Evolutionary conservation across 2,113 vertebrate species (phyloP).

Genomic region (Microcebus murinus): DNA sequence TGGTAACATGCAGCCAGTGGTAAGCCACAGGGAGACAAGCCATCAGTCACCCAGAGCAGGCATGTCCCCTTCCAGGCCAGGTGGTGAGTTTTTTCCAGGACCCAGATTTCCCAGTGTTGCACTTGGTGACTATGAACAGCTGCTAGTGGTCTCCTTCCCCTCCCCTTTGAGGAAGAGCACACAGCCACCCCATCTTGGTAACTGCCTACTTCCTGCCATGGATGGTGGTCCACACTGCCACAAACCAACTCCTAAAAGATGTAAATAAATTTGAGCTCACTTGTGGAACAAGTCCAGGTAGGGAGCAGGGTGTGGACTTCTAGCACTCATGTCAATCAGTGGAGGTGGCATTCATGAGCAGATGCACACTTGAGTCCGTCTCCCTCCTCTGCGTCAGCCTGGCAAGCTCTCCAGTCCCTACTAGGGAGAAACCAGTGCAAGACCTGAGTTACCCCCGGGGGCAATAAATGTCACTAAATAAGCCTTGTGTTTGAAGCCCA

Average conservation of each 20-base stretch:
- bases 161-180: neutral
- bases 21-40: neutral
- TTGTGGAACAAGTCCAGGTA: slow-evolving; percentile 5
- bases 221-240: neutral
- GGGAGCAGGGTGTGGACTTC: neutral
- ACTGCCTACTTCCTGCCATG: neutral
- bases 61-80: neutral
- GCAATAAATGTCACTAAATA: neutral
- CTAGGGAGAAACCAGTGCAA: too few species aligned
- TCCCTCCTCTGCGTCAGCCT: too few species aligned
- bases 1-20: neutral
- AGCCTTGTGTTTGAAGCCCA: neutral
- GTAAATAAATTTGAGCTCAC: neutral
- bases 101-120: neutral
- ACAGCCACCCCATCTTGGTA: neutral
- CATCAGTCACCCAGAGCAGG: neutral
- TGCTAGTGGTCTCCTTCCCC: neutral
- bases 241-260: neutral
- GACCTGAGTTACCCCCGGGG: neutral
- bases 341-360: neutral
- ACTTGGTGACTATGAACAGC: neutral
- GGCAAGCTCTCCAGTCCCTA: too few species aligned
- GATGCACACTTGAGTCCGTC: neutral
- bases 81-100: neutral
- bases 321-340: slow-evolving; percentile 44